Evolutionary conservation across 2,888 invertebrate species (phyloP), one percentile per base, ranked within the genome.

Genomic region (Brachypalpus laphriformis): DNA sequence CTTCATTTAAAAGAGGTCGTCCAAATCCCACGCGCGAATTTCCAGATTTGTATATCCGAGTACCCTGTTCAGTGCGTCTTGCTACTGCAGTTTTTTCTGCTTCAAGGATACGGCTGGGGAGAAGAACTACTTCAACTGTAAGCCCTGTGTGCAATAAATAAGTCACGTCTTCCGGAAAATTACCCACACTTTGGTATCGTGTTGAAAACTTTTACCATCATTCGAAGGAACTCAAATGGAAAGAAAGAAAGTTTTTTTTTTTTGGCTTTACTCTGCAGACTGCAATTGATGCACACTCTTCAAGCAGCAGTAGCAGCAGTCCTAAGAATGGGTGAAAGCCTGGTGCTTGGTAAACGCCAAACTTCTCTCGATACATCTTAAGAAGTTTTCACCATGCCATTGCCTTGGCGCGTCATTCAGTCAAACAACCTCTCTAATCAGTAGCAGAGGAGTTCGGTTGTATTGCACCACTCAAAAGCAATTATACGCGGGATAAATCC

Each of bases 401-500:
- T 42, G n/a, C 20, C 45, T 22, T 56, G 56, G 45, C 20, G 66
- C 25, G n/a, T n/a, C 51, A 66, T 76, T 77, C 49, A 78, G 66
- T 74, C 74, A 74, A 78, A 70, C 68, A 74, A 70, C 80, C 85
- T 80, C 80, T 85, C 85, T 80, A 85, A 85, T 85, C 85, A 85
- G 75, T 54, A 54, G 70, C 68, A 74, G 70, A 75, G 78, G 70
- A 75, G 78, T 74, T 75, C 49, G 68, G 70, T 71, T 82, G 72
- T 63, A 68, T 70, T 78, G 74, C 80, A 61, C 66, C 81, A 81
- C 85, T 85, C 81, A 81, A 85, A 74, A 85, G 80, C 78, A 85
- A 85, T 85, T 85, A 85, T 76, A 85, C 80, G 85, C 80, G 75
- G 85, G 59, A 81, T 85, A 85, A 81, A 80, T 81, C 80, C 76